Base-by-base conservation (phyloP, 1,140 invertebrate species). In the Scaptodrosophila lebanonensis region DNA sequence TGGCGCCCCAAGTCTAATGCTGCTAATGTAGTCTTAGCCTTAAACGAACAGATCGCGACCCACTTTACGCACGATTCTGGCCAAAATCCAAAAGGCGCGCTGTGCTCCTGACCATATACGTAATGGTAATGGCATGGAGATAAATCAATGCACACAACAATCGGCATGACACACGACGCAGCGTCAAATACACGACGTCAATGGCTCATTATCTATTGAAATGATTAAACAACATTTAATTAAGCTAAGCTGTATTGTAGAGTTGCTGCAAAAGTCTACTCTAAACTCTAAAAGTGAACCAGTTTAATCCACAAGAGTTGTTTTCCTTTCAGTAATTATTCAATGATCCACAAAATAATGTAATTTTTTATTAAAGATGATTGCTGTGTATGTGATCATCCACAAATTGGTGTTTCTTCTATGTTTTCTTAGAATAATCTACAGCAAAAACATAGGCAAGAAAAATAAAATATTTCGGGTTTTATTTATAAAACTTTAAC, bases 181-280 rank as follows among this genome's bases (percentile, higher is more conserved):
- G 22, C 22, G 8, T 3, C 22, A 4, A 25, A 3, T 25, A n/a
- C 22, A 25, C 3, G 3, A 8, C 22, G 61, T 62, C 70, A 66
- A 54, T 60, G 50, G 62, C 62, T 65, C 66, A 79, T 79, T 79
- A 79, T 79, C 75, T 73, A 40, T 59, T 61, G 65, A 66, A 72
- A 66, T 82, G 73, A 73, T 79, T 79, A 69, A 79, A 66, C 75
- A 79, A 69, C 73, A 79, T 79, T 79, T 82, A 79, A 79, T 79
- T 79, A 82, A 73, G 51, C 65, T 82, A 79, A 79, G 73, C 73
- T 75, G 63, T 58, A 44, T 42, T 45, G 29, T 33, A 30, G 18
- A 43, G n/a, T 39, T 32, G 30, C 35, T 35, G 59, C 16, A 30
- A 44, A 45, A 42, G 58, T 42, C n/a, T n/a, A n/a, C n/a, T n/a